Percentiles rank a stretch among this genome's conserved stretches.
Evolutionary conservation across 1,140 invertebrate genomes (phyloP).

Genomic region (Diabrotica undecimpunctata): DNA sequence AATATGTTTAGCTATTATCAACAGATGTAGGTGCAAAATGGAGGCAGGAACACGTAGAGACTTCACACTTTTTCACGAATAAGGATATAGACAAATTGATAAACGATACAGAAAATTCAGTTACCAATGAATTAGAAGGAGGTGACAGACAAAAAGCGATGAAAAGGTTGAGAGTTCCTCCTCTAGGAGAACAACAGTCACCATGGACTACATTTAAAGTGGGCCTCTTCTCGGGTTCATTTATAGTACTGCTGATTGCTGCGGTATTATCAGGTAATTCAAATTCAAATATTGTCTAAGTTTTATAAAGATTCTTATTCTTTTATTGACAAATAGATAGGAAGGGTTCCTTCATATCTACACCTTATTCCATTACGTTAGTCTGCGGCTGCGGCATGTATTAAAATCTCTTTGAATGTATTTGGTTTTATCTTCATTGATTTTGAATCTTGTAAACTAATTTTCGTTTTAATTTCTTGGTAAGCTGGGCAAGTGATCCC

Average conservation of each 20-base stretch:
- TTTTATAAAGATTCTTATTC: constrained; percentile 19
- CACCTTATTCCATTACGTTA: too few species aligned
- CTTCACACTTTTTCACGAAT: constrained; percentile 79
- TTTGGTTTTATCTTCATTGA: too few species aligned
- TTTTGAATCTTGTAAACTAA: too few species aligned
- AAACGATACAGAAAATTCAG: constrained; percentile 73
- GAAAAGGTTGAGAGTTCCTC: constrained; percentile 83
- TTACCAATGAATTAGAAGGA: constrained; percentile 80
- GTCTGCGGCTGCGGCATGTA: too few species aligned
- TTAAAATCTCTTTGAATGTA: too few species aligned
- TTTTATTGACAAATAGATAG: too few species aligned
- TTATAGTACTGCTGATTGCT: constrained; percentile 71
- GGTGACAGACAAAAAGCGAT: constrained; percentile 82
- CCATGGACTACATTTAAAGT: constrained; percentile 84
- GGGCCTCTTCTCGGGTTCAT: constrained; percentile 77
- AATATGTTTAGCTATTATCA: constrained; percentile 50
- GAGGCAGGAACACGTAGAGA: constrained; percentile 76
- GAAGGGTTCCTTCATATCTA: too few species aligned
- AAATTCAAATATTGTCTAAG: constrained; percentile 24
- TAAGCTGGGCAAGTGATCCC: too few species aligned
- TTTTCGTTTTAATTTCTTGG: too few species aligned
- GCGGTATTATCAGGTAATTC: constrained; percentile 66
- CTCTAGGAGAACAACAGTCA: constrained; percentile 76
- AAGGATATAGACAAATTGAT: constrained; percentile 86
- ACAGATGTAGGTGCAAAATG: constrained; percentile 64